Percentiles rank a stretch among this genome's conserved stretches.
phyloP scores from a whole-genome alignment of 2,888 invertebrate species.

The Philonicus albiceps region DNA sequence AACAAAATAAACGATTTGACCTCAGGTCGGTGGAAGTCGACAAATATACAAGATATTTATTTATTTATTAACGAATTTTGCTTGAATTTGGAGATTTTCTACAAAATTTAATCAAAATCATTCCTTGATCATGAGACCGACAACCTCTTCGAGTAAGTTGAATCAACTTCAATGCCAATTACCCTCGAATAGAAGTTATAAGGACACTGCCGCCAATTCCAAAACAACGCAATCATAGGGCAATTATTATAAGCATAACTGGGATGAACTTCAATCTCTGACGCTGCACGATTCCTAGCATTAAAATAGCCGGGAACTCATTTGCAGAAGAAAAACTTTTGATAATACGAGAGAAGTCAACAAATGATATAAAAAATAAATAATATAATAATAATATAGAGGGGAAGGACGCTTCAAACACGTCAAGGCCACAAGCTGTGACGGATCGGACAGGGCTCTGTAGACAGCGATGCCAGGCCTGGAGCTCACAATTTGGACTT shows the following conservation, averaged over 20 bases:
- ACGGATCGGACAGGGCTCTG: neutral
- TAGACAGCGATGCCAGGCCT: neutral
- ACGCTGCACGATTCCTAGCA: neutral
- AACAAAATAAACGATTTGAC: too few relatives aligned
- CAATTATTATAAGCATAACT: slow-evolving; percentile 11
- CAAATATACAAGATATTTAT: neutral
- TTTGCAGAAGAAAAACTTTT: slow-evolving; percentile 29
- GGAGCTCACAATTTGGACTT: slow-evolving; percentile 1
- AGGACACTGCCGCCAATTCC: neutral
- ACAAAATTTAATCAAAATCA: neutral
- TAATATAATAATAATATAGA: neutral
- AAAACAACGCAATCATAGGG: slow-evolving; percentile 11
- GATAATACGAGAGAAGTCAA: neutral
- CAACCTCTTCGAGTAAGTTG: neutral
- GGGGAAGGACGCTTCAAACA: neutral
- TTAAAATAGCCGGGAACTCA: neutral
- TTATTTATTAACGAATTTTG: neutral
- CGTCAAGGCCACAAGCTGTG: neutral
- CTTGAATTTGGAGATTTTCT: neutral
- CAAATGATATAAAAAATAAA: neutral
- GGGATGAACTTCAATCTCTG: neutral
- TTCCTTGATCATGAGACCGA: neutral
- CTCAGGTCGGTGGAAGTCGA: too few relatives aligned
- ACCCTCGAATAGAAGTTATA: neutral
- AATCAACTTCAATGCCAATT: neutral